phyloP scores from a whole-genome alignment of 1,140 invertebrate species.

The Microplitis demolitor region DNA sequence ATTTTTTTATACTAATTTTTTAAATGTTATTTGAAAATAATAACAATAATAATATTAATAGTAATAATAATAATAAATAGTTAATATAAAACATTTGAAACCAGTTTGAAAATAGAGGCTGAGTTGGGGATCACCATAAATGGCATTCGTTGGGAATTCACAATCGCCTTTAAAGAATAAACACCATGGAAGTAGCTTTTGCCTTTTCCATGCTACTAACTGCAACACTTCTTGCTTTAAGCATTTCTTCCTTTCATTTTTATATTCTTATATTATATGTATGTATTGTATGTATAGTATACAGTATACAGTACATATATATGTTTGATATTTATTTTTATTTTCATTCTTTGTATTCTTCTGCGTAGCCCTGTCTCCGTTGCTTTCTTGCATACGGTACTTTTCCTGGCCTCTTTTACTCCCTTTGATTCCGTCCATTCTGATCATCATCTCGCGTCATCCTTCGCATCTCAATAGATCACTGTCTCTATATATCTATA shows the following conservation, averaged over 20 bases:
- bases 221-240: background rate
- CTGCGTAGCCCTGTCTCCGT: background rate
- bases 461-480: background rate
- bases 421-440: background rate
- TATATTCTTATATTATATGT: no score
- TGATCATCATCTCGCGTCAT: background rate
- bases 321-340: background rate
- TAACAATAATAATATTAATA: no score
- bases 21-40: no score
- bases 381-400: background rate
- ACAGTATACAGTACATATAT: background rate
- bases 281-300: no score
- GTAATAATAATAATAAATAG: no score
- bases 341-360: background rate
- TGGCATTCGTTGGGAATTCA: conserved; percentile 37
- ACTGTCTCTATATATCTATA: background rate
- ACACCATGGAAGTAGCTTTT: conserved; percentile 1
- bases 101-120: conserved; percentile 50
- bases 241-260: no score
- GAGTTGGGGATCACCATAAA: conserved; percentile 48
- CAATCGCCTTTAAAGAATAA: conserved; percentile 47
- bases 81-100: conserved; percentile 43
- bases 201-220: background rate
- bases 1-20: no score
- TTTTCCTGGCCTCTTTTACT: background rate